Evolutionary conservation across 35 echinoderm and acorn worm genomes (phyloP).

Genomic region (Ptychodera flava): DNA sequence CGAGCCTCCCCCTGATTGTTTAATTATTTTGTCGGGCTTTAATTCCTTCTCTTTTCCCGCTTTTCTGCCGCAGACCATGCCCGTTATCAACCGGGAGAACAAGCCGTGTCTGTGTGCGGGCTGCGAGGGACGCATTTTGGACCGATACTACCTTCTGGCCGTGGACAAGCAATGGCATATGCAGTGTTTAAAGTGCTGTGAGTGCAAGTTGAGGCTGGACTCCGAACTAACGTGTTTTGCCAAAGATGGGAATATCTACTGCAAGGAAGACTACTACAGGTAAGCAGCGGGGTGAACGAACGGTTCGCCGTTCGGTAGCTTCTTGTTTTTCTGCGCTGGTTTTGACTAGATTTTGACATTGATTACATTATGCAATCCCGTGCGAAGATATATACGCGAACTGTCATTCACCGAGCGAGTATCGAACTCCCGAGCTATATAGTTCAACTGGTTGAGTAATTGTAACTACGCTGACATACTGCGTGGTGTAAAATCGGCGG

Average conservation of each 20-base stretch:
- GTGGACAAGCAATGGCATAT: conserved; percentile 87
- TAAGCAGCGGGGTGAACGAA: conserved; percentile 17
- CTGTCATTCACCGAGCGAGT: no score
- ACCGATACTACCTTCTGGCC: conserved; percentile 84
- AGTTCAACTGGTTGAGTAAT: no score
- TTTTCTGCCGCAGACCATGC: conserved; percentile 10
- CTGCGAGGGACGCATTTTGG: conserved; percentile 68
- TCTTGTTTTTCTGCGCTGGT: no score
- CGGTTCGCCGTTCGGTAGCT: not conserved
- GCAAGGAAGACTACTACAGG: conserved; percentile 96
- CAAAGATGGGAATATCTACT: conserved; percentile 89
- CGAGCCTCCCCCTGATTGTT: no score
- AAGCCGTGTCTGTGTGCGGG: conserved; percentile 59
- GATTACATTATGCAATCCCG: no score
- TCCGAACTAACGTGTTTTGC: conserved; percentile 87
- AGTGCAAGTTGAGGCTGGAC: conserved; percentile 79
- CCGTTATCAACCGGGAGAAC: conserved; percentile 1
- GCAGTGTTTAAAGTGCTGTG: conserved; percentile 57
- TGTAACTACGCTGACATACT: no score
- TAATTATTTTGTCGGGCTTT: no score
- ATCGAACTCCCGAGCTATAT: no score
- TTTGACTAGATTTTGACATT: no score
- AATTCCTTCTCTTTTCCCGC: no score
- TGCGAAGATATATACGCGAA: no score
- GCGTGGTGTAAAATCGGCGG: no score